Evolutionary conservation across 2,113 vertebrate genomes (phyloP), one percentile per base, ranked within the genome.

Genomic region (Atherinomorus stipes): DNA sequence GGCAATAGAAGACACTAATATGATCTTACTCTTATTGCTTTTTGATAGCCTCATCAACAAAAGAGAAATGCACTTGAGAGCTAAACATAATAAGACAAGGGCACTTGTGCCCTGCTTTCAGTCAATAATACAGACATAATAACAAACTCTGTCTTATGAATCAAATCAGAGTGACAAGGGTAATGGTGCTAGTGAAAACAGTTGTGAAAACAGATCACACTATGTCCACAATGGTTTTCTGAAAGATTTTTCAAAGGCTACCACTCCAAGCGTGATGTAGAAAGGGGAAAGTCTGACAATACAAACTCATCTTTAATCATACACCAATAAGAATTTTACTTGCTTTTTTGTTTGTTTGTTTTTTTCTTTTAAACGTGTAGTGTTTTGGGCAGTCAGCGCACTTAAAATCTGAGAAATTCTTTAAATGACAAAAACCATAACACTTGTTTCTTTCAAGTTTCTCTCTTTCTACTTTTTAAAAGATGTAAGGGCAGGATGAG

Each of bases 1-100:
- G 31, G 80, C 74, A 70, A 70, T 70, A 49, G 80, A 85, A 86
- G 74, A 71, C 76, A 63, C 70, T 84, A 90, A 87, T 87, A 81
- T 76, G 70, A 87, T 83, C 79, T 80, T 82, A 83, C 78, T 70
- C 80, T 89, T 91, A 91, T 92, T 91, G 88, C 80, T 90, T 86
- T 89, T 85, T 79, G 19, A 84, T 86, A 71, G 80, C 74, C 85
- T 86, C 67, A 83, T 87, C 83, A 90, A 89, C 72, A 74, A 90
- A 87, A 87, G 83, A 88, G 80, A 82, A 76, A 89, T 86, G 67
- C 76, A 78, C 82, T 74, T 64, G 70, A 85, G 74, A 88, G 62
- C 45, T 18, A 84, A 85, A 81, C 69, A 72, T 82, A 90, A 87
- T 85, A 84, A 88, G 76, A 76, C 67, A 81, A 79, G 83, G 47